These are phyloP conservation scores for Drosophila virilis DNA, from an alignment of 1,140 invertebrate species.

Conservation along the genomic window DNA sequence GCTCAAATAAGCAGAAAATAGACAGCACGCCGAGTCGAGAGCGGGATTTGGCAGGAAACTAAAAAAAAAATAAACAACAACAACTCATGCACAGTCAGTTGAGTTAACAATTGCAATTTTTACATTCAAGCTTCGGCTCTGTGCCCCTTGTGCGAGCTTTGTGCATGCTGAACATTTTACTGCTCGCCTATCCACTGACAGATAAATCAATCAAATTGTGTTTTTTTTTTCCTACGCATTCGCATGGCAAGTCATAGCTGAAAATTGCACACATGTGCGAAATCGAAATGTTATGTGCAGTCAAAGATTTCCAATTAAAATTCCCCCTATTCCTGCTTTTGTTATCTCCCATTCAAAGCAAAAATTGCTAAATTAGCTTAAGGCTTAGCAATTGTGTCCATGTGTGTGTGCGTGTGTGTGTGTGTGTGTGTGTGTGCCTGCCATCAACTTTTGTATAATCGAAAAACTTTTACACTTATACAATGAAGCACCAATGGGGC, in stretches of 20 bases:
- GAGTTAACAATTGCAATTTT: conserved; percentile 79
- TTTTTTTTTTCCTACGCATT: conserved; percentile 13
- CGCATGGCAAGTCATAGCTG: conserved; percentile 3
- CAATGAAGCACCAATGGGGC: conserved; percentile 52
- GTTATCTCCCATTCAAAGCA: conserved; percentile 48
- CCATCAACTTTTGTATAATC: conserved; percentile 66
- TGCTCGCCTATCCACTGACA: conserved; percentile 68
- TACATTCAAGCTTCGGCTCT: conserved; percentile 37
- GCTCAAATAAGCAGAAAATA: conserved; percentile 45
- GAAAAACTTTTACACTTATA: conserved; percentile 71
- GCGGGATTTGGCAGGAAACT: background rate
- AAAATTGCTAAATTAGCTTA: conserved; percentile 74
- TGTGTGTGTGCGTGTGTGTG: conserved; percentile 10
- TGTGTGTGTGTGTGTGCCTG: conserved; percentile 32
- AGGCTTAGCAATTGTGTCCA: conserved; percentile 37
- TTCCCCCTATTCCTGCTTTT: conserved; percentile 55
- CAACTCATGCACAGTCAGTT: conserved; percentile 60
- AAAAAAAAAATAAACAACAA: conserved; percentile 16
- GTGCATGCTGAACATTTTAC: conserved; percentile 59
- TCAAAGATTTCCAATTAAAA: conserved; percentile 83
- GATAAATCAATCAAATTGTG: conserved; percentile 74
- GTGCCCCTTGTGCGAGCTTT: conserved; percentile 45
- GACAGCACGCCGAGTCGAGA: conserved; percentile 26
- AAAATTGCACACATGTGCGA: conserved; percentile 6
- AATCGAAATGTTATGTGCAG: conserved; percentile 45